Evolutionary conservation across 1,140 invertebrate species (phyloP).

Genomic region (Potamilus streckersoni): DNA sequence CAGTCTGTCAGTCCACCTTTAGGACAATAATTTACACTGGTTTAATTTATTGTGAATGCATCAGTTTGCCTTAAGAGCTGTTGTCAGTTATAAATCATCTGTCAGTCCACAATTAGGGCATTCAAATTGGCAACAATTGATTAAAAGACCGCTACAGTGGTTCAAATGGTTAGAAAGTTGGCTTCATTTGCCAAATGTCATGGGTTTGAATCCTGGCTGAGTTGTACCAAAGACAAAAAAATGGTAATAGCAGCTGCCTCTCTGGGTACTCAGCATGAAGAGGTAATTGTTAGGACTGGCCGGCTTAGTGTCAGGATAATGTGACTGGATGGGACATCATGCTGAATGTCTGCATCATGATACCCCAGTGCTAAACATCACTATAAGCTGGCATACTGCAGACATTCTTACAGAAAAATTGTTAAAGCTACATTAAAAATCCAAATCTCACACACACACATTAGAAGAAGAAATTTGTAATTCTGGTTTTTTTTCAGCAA

Average conservation of each 20-base stretch:
- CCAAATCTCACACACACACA: background rate
- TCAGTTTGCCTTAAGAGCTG: too few species aligned
- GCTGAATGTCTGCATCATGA: too few species aligned
- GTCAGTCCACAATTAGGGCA: background rate
- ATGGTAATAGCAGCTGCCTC: background rate
- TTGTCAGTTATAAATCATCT: background rate
- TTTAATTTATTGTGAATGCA: too few species aligned
- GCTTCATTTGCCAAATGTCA: background rate
- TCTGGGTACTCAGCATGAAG: background rate
- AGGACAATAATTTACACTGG: too few species aligned
- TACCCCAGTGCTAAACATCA: too few species aligned
- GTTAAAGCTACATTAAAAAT: background rate
- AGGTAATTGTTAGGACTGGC: background rate
- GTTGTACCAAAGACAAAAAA: background rate
- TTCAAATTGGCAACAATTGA: background rate
- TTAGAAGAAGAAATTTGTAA: background rate
- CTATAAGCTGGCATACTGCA: too few species aligned
- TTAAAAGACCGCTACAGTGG: too few species aligned
- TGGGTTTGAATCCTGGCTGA: background rate
- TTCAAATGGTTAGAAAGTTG: background rate
- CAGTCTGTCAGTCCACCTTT: too few species aligned
- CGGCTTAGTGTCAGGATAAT: too few species aligned
- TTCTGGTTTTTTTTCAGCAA: conserved; percentile 12
- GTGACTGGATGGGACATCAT: too few species aligned
- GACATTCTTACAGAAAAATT: too few species aligned